Base-by-base conservation (phyloP, 2,113 vertebrate genomes). In the Sander vitreus region DNA sequence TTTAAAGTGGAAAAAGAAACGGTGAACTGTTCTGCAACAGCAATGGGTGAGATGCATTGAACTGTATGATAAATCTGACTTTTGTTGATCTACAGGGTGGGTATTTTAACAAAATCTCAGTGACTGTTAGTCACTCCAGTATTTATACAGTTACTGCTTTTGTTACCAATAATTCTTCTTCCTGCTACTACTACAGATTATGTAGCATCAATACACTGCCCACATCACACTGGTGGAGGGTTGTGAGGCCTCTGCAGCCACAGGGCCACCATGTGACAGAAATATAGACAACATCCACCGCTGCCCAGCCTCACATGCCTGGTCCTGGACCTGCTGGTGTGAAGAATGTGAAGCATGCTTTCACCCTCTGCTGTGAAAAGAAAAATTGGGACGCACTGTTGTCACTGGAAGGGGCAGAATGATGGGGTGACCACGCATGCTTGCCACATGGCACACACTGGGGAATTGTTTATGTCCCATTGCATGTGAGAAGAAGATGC, bases 301-400 rank as follows among this genome's bases (percentile, higher is more conserved):
- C 66, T 69, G 76, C 54, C 85, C n/a, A 13, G 58, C 66, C 60
- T 82, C 78, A 63, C 73, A 91, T 80, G 76, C 70, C 71, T 67
- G 85, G 16, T 86, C 50, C 74, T 66, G 82, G 65, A 71, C 43
- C 81, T 83, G 84, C 80, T 76, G 88, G 82, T 88, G 90, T 93
- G 93, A 93, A 91, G 90, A 95, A 95, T 94, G 92, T 85, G 71
- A 91, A 89, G 92, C 87, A 94, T 94, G 88, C 83, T 87, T 92
- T 94, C 93, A 80, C 93, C 53, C 57, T 78, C 74, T 67, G 43
- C 79, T 92, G 93, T 86, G 91, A 95, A 94, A 88, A 79, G 85
- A 76, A 68, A 74, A 57, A 63, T 76, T 55, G 43, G 78, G 80
- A 83, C 63, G 47, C 59, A 59, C 73, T 75, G 74, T 81, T 85